A percentile compares a stretch with the other conserved stretches of the same genome.
Evolutionary conservation across 1,140 invertebrate genomes (phyloP).

Genomic region (Galleria mellonella): DNA sequence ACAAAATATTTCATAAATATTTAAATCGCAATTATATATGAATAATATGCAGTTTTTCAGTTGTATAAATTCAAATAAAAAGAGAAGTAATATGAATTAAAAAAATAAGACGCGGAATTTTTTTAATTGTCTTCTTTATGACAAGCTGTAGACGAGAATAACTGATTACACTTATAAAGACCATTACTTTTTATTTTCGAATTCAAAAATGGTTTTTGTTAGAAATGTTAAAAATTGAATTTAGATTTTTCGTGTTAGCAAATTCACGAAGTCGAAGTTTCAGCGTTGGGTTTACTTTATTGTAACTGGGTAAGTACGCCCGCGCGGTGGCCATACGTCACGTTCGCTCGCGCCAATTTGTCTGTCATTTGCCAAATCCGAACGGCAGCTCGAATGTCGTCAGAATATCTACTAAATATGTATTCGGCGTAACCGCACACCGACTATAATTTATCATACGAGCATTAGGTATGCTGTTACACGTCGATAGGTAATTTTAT

Average conservation of each 20-base stretch:
- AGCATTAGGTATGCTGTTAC: constrained; percentile 9
- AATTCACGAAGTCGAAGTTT: too few species aligned
- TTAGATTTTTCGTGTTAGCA: constrained; percentile 11
- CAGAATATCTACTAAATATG: constrained; percentile 29
- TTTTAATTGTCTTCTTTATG: too few species aligned
- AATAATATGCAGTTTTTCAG: too few species aligned
- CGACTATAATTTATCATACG: constrained; percentile 14
- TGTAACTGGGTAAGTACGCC: constrained; percentile 15
- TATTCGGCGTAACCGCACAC: constrained; percentile 16
- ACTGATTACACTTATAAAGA: too few species aligned
- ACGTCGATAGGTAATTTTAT: constrained; percentile 15
- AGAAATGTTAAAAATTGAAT: background rate
- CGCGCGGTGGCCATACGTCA: constrained; percentile 24
- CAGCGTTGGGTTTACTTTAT: constrained; percentile 6
- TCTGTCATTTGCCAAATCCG: constrained; percentile 43
- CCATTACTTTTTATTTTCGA: too few species aligned
- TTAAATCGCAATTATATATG: too few species aligned
- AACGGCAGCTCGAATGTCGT: constrained; percentile 28
- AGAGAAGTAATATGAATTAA: too few species aligned
- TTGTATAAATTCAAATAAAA: too few species aligned
- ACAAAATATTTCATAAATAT: too few species aligned
- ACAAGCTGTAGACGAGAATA: too few species aligned
- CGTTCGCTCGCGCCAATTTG: constrained; percentile 39
- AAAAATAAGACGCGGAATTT: too few species aligned
- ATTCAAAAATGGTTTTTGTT: background rate